A percentile compares a stretch with the other conserved stretches of the same genome.
Evolutionary conservation across 2,797 vertebrate species (phyloP).

Genomic region (Mormyrus hasselquistii): DNA sequence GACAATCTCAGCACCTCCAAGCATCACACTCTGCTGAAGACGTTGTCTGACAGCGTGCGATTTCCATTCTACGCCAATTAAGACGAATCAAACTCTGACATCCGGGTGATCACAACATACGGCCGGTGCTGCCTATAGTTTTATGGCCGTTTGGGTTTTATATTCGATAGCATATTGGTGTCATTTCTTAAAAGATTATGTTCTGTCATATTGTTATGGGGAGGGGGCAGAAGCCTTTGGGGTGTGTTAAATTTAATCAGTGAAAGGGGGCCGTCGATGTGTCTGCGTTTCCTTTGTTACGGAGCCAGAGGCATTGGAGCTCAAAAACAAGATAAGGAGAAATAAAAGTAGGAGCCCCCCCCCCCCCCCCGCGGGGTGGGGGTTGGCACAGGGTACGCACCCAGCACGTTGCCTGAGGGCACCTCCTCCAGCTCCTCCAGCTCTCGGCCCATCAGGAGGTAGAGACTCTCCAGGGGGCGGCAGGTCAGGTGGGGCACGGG

Average conservation of each 20-base stretch:
- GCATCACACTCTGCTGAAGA: not conserved
- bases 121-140: not conserved
- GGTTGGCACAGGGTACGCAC: slow-evolving; percentile 49
- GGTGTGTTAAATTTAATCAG: not conserved
- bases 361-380: not conserved
- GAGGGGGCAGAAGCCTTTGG: not conserved
- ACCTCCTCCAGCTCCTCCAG: slow-evolving; percentile 84
- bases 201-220: not conserved
- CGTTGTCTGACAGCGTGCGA: not conserved
- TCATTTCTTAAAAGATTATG: not conserved
- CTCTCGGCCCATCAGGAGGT: slow-evolving; percentile 89
- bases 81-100: not conserved
- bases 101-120: not conserved
- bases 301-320: not conserved
- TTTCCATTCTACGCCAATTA: not conserved
- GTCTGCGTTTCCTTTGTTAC: not conserved
- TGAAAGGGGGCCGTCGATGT: not conserved
- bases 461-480: slow-evolving; percentile 74
- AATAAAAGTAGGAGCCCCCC: not conserved
- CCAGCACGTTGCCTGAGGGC: slow-evolving; percentile 85
- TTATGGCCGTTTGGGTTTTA: not conserved
- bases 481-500: slow-evolving; percentile 72
- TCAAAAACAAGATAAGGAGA: not conserved
- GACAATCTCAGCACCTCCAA: not conserved
- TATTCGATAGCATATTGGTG: not conserved